Conservation (phyloP, 1,140 invertebrate genomes). For the Elysia chlorotica region DNA sequence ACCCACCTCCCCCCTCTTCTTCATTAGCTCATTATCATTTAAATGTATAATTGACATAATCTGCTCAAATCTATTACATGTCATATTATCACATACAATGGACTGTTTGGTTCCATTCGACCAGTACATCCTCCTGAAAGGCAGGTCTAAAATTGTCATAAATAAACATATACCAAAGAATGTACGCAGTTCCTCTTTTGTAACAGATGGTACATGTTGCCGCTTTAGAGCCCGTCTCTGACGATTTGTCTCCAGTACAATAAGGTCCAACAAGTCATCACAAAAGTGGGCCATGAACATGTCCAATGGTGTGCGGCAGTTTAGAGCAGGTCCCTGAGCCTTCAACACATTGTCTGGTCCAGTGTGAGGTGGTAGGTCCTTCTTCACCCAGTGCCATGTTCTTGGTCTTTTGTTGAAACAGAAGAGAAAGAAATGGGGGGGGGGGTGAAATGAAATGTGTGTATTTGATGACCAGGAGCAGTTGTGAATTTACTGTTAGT, state of each 20-base stretch:
- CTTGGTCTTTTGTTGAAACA: too few relatives aligned
- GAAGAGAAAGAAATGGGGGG: too few relatives aligned
- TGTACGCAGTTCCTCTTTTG: not conserved
- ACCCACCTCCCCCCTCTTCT: too few relatives aligned
- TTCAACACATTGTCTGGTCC: not conserved
- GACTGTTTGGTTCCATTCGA: not conserved
- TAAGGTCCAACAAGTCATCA: not conserved
- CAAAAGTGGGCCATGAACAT: not conserved
- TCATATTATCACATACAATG: not conserved
- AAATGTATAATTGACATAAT: not conserved
- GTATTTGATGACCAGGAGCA: too few relatives aligned
- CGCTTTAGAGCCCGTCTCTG: not conserved
- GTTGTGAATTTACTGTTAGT: too few relatives aligned
- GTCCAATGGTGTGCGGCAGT: not conserved
- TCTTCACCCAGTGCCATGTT: not conserved
- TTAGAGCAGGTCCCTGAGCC: not conserved
- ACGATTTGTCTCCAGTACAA: not conserved
- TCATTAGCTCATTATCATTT: not conserved
- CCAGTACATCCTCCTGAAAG: not conserved
- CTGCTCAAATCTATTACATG: not conserved
- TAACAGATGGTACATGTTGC: not conserved
- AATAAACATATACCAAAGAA: not conserved
- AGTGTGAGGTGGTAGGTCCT: not conserved
- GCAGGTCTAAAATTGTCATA: not conserved
- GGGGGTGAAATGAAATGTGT: too few relatives aligned